Base-by-base conservation (phyloP, 1,140 invertebrate genomes). In the Acromyrmex charruanus region DNA sequence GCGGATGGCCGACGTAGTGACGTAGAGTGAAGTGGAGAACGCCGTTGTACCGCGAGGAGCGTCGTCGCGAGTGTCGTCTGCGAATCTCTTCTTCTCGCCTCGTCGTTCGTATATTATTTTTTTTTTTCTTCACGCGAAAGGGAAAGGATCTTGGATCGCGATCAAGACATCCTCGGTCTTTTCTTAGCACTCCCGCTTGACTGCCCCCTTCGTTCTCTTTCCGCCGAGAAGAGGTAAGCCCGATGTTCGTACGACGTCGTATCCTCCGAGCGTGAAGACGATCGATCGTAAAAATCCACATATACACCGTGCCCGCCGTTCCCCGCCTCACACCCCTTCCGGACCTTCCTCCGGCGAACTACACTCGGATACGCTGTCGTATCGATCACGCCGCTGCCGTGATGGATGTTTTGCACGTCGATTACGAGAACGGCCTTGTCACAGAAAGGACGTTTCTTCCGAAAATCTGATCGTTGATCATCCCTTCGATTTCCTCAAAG, bases 211-310 rank as follows among this genome's bases (percentile, higher is more conserved):
- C 4, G 25, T 16, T 28, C 49, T 21, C 28, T 10, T 68, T 68
- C 21, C 49, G 3, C 35, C 28, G 63, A 68, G 44, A 69, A 69
- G 21, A 87, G 88, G 89, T 89, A 87, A 90, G 88, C n/a, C 59
- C 58, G 18, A n/a, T 28, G 55, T 21, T 31, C 49, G 55, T 87
- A n/a, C 59, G 53, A 59, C n/a, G 28, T 55, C 25, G 53, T 75
- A 75, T 53, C 51, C 25, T 59, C 55, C 44, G 51, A 87, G 53
- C 72, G 49, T 31, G 82, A 44, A 25, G 59, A 84, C 80, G 80
- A 90, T 90, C 89, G 89, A 90, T 90, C 85, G 85, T 72, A 75
- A 87, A 90, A 90, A 89, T 87, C 66, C 72, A 87, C 59, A 79
- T 89, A 89, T 63, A 86, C 44, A n/a, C 18, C 59, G 61, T 59